phyloP scores from a whole-genome alignment of 2,797 vertebrate species.

The Pangasius macronema region DNA sequence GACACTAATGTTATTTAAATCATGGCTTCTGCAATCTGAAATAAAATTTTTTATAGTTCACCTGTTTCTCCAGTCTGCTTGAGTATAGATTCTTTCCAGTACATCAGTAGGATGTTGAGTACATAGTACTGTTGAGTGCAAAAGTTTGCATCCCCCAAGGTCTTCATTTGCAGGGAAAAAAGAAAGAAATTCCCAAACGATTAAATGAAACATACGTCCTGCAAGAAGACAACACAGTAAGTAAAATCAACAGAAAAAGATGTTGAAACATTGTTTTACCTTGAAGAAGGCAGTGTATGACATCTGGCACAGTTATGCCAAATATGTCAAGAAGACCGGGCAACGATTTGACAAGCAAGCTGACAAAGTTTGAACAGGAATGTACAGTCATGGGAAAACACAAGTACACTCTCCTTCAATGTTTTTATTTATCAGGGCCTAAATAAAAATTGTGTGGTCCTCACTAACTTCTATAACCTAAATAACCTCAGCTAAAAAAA shows the following conservation, averaged over 20 bases:
- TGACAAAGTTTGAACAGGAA: neutral
- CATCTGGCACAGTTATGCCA: neutral
- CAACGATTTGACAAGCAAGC: neutral
- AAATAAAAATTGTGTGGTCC: neutral
- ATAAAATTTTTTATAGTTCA: slow-evolving; percentile 2
- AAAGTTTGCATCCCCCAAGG: neutral
- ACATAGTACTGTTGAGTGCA: neutral
- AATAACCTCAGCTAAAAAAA: neutral
- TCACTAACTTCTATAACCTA: neutral
- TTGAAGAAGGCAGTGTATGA: neutral
- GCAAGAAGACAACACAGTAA: neutral
- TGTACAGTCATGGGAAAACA: too few species aligned
- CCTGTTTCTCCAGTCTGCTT: neutral
- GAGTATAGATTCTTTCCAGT: neutral
- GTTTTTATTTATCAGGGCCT: neutral
- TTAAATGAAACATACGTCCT: neutral
- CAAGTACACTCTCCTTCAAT: neutral
- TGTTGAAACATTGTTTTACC: neutral
- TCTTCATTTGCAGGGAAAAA: neutral
- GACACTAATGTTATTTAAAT: slow-evolving; percentile 23
- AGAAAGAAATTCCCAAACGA: too few species aligned
- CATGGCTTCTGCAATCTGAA: neutral
- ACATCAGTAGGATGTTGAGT: neutral
- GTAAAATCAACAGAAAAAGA: neutral
- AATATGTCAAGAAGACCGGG: neutral